Base-by-base conservation (phyloP, 2,113 vertebrate genomes). In the Geococcyx californianus region DNA sequence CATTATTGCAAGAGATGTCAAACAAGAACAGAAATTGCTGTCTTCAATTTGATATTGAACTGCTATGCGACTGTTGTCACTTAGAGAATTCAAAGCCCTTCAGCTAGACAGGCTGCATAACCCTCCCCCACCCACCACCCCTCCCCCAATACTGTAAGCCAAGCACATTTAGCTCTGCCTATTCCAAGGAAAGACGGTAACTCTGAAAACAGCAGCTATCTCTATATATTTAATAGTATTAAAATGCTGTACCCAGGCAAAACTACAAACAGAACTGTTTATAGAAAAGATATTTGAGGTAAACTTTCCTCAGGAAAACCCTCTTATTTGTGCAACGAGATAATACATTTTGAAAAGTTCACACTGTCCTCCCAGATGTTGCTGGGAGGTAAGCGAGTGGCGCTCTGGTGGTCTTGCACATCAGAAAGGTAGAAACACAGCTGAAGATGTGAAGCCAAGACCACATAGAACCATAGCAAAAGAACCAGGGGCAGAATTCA, bases 101-200 rank as follows among this genome's bases (percentile, higher is more conserved):
- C 45, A 25, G 69, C 24, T 40, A 36, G 49, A 24, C 18, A 26
- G 24, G 38, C 14, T 66, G 19, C n/a, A n/a, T 7, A 11, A 18
- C 2, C 24, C 77, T 26, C 59, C 34, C 64, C 38, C 36, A 29
- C 31, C 12, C 26, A 3, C 26, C 36, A 44, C 21, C 29, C 34
- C 33, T 47, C 19, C 54, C 10, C 12, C 44, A 52, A 5, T 29
- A 10, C 5, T 14, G 23, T 16, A 5, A 67, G 60, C 52, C 29
- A 15, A 67, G 31, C 13, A 28, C 16, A 16, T 7, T 11, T 2
- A 34, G 20, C 4, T 1, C 0, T 8, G 28, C 49, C 19, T 64
- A 58, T 58, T 12, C 33, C 70, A 70, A 13, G 28, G 23, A 82
- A 44, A 42, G 11, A 7, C 1, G 2, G 38, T 11, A 40, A 40